These are phyloP conservation scores for Haliclona indistincta DNA, from an alignment of 37 sponge, comb jelly and placozoan genomes.

Conservation along the genomic window DNA sequence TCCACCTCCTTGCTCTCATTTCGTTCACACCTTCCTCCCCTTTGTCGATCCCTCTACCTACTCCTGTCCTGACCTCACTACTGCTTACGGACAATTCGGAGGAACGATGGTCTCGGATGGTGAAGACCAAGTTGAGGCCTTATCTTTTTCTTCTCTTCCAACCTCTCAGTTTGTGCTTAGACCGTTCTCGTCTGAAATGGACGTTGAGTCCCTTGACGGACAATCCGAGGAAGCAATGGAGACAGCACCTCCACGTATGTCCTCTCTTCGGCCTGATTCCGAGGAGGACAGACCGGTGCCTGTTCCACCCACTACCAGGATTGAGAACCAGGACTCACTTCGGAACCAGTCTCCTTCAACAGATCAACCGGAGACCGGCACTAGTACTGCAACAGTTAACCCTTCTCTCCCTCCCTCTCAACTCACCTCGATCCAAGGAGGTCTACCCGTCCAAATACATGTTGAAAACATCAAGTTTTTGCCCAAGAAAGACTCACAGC, in stretches of 20 bases:
- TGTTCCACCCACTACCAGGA: not conserved
- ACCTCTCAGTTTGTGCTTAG: slow-evolving; percentile 63
- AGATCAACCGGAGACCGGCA: not conserved
- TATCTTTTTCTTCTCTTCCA: slow-evolving; percentile 54
- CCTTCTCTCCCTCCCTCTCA: too few species aligned
- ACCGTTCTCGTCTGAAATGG: slow-evolving; percentile 12
- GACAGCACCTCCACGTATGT: not conserved
- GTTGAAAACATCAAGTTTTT: not conserved
- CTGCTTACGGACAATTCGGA: not conserved
- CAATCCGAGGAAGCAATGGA: not conserved
- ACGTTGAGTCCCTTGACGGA: not conserved
- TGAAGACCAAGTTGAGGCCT: slow-evolving; percentile 20
- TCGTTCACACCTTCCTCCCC: not conserved
- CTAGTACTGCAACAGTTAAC: too few species aligned
- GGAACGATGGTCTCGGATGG: slow-evolving; percentile 17
- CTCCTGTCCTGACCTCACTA: not conserved
- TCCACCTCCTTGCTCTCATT: not conserved
- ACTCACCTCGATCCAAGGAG: not conserved
- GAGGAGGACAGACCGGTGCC: slow-evolving; percentile 11
- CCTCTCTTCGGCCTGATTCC: too few species aligned
- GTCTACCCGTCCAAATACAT: slow-evolving; percentile 13
- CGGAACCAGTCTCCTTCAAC: not conserved
- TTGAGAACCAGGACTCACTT: not conserved
- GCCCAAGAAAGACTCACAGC: not conserved
- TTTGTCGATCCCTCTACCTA: slow-evolving; percentile 9